Base-by-base conservation (phyloP, 2,888 invertebrate species). In the Dolichomitus sp. region DNA sequence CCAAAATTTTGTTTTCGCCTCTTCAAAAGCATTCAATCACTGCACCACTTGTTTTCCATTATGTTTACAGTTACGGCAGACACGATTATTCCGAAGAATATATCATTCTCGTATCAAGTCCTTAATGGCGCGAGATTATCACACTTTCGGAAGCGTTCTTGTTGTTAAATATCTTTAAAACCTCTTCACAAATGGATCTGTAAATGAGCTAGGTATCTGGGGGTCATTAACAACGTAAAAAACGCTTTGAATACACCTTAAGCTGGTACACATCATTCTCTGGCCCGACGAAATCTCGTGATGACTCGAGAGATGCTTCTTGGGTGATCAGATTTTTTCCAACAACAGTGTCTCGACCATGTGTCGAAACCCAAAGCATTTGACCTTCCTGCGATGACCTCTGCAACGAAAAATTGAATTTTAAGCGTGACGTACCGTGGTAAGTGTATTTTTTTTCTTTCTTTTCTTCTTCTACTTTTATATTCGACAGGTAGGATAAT, bases 91-190 rank as follows among this genome's bases (percentile, higher is more conserved):
- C 17, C 11, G 9, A 37, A 19, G 19, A 65, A 48, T 48, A 37
- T 19, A 66, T 66, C 45, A 72, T 40, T 59, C 27, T 57, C 19
- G 37, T 11, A 27, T 11, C 66, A 66, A 19, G 50, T 17, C 2
- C 48, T 66, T 61, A 79, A 79, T 52, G 66, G 59, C 57, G 72
- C 48, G 27, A 73, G 45, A 30, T 79, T 73, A 79, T 66, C 70
- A 61, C n/a, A 30, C 52, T 9, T n/a, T 27, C 57, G 14, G 33
- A 23, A 12, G 6, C 40, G 19, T 17, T 33, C 45, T 17, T 27
- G 50, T 37, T 79, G 57, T 79, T 37, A 72, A 73, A 57, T 50
- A 66, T 59, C 27, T 59, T 50, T 66, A 19, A 17, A 57, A 27
- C 17, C 14, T 57, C 54, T 23, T 66, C 45, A 23, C 57, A 45